Evolutionary conservation across 2,797 vertebrate genomes (phyloP).

Genomic region (Iguana delicatissima): DNA sequence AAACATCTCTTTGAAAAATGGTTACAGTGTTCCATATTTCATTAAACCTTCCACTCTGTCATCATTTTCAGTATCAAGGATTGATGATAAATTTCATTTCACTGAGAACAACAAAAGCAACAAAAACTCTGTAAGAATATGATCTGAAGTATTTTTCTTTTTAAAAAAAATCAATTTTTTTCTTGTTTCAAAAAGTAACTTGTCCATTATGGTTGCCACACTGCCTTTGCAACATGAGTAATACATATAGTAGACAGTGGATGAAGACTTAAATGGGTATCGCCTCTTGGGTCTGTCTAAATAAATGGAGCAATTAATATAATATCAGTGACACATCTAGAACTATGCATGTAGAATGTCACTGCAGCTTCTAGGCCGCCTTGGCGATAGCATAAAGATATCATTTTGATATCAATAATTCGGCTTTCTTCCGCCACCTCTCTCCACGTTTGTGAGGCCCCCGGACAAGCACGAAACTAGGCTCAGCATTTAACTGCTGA

Average conservation of each 20-base stretch:
- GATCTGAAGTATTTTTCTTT: neutral
- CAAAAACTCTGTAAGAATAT: neutral
- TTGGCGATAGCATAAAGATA: too few species aligned
- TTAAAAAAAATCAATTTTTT: neutral
- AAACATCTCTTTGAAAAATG: slow-evolving; percentile 39
- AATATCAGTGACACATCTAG: neutral
- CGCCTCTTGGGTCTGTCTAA: neutral
- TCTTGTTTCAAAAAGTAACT: neutral
- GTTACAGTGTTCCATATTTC: slow-evolving; percentile 46
- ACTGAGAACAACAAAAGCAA: slow-evolving; percentile 19
- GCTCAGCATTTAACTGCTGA: too few species aligned
- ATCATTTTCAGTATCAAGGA: slow-evolving; percentile 50
- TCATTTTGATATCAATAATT: too few species aligned
- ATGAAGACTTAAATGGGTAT: slow-evolving; percentile 14
- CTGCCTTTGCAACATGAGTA: neutral
- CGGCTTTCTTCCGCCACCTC: too few species aligned
- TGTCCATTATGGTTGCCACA: neutral
- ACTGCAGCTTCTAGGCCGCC: too few species aligned
- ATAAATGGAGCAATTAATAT: neutral
- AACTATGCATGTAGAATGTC: neutral
- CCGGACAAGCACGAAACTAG: too few species aligned
- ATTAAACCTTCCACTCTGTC: slow-evolving; percentile 47
- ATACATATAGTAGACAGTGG: neutral
- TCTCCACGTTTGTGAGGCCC: too few species aligned
- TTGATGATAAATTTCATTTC: slow-evolving; percentile 58